Base-by-base conservation (phyloP, 2,113 vertebrate species). In the Scomber colias region DNA sequence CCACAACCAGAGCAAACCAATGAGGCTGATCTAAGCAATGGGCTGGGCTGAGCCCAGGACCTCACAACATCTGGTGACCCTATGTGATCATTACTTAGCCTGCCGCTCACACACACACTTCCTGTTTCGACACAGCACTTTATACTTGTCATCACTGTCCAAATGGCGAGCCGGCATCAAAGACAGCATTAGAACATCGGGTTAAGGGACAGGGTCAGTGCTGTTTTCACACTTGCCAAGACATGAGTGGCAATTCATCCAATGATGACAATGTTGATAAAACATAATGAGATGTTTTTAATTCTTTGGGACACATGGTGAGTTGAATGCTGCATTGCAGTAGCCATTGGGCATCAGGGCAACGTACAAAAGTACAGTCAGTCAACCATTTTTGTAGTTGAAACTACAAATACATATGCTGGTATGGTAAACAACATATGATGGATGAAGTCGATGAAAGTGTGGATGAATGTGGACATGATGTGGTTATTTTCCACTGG, bases 51-150 rank as follows among this genome's bases (percentile, higher is more conserved):
- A 89, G 88, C 83, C 78, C 79, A 77, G 85, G 88, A 90, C 93
- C 92, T 90, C 87, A 64, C 81, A 95, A 94, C 94, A 95, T 95
- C 94, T 95, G 95, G 93, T 93, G 93, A 95, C 94, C 93, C 92
- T 92, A 86, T 93, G 94, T 81, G 89, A 90, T 94, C 92, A 92
- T 95, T 92, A 94, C 92, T 91, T 94, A 94, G 83, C 67, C 80
- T 79, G 79, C 85, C 46, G 72, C 87, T 82, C 80, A 57, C 79
- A 84, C 84, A 86, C 71, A 73, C 70, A 73, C 88, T 85, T 88
- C 88, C 91, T 93, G 90, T 92, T 91, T 90, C 75, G 59, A 86
- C 83, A 84, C 71, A 73, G 82, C 83, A 84, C 80, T 89, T 89
- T 72, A 89, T 88, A 87, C 85, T 89, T 87, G 90, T 93, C 91